Evolutionary conservation across 1,140 invertebrate genomes (phyloP), one percentile per base, ranked within the genome.

Genomic region (Diabrotica undecimpunctata): DNA sequence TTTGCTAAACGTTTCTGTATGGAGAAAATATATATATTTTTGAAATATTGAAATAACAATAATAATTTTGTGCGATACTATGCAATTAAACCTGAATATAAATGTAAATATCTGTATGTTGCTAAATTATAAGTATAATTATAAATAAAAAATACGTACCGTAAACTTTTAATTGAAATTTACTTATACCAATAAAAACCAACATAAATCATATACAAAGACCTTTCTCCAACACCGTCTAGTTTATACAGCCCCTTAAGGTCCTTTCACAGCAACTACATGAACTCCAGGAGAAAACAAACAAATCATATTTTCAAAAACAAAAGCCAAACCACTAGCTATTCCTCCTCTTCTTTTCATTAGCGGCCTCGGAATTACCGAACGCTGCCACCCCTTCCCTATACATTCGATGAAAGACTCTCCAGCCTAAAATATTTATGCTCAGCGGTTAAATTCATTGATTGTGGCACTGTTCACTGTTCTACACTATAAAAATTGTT

Each of bases 241-340:
- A 46, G 41, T 46, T 46, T 46, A 46, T 46, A 10, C 41, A 46
- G 41, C 41, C 41, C 41, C 41, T 46, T 46, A 46, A 46, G 41
- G 41, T 46, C 41, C n/a, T 46, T 46, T 46, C 41, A 46, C 36
- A 37, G 55, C 9, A 36, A 55, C 13, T 55, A 55, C 55, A 38
- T 7, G 25, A 37, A 57, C 55, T 57, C n/a, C 25, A 8, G n/a
- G 41, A 46, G 41, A 46, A 46, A 57, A 38, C 55, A 57, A 57
- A 57, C 55, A 57, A 57, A 57, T 57, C 55, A 57, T 38, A 57
- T 57, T 57, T 57, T 57, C 55, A 36, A 57, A 57, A 57, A 57
- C 55, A 57, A 57, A 57, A 57, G 55, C 55, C 55, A 57, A 57
- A 57, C 55, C 55, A 6, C 53, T 25, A 54, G n/a, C 53, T 13